Percentiles rank a stretch among this genome's conserved stretches.
These are phyloP conservation scores for Caracal caracal DNA, from an alignment of 2,113 vertebrate genomes.

Conservation along the genomic window DNA sequence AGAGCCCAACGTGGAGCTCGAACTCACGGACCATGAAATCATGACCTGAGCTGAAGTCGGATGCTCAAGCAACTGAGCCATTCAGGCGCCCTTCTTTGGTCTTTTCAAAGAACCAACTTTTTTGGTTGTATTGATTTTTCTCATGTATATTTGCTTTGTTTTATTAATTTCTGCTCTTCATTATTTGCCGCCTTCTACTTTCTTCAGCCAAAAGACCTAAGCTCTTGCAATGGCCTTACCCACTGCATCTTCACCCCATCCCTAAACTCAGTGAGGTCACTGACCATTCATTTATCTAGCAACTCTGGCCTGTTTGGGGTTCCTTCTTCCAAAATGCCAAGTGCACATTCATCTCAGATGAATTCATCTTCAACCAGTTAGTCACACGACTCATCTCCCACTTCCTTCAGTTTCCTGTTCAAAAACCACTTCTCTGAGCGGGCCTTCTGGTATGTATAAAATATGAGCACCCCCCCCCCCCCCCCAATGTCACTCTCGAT, in stretches of 20 bases:
- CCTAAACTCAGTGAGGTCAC: neutral
- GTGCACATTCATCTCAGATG: neutral
- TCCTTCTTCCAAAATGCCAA: neutral
- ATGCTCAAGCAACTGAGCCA: too few species aligned
- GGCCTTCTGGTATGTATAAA: neutral
- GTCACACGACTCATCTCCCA: neutral
- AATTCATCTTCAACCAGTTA: neutral
- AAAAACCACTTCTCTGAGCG: neutral
- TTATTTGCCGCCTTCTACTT: neutral
- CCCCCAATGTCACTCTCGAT: neutral
- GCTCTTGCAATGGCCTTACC: neutral
- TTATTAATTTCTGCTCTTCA: slow-evolving; percentile 19
- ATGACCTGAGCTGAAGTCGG: too few species aligned
- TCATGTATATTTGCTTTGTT: neutral
- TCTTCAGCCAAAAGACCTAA: neutral
- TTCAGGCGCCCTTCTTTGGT: neutral
- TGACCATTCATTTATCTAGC: neutral
- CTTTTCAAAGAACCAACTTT: neutral
- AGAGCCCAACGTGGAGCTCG: too few species aligned
- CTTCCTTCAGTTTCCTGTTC: neutral
- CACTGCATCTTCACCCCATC: neutral
- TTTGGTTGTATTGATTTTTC: neutral
- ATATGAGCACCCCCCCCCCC: neutral
- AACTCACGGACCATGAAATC: too few species aligned
- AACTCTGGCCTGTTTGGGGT: neutral